Evolutionary conservation across 2,113 vertebrate species (phyloP), one percentile per base, ranked within the genome.

Genomic region (Myanophis thanlyinensis): DNA sequence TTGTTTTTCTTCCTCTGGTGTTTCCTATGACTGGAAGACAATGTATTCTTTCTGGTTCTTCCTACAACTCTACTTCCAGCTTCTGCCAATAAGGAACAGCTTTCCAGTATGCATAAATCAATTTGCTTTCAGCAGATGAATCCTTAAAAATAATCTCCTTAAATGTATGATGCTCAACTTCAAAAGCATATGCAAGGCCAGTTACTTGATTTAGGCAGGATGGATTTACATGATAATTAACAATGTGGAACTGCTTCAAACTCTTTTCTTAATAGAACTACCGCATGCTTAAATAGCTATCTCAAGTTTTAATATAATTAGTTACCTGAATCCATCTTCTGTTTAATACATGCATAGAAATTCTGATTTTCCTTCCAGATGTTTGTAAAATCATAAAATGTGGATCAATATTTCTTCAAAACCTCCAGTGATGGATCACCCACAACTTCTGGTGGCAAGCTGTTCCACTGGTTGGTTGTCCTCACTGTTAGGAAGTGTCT

Each of bases 91-190:
- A 56, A 86, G 22, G 52, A 91, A 90, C 92, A 56, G 0, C 87
- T 10, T 95, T 95, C 94, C 93, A 93, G 5, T 92, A 94, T 94
- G 93, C 44, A 49, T 80, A 59, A 53, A 59, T 94, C 94, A 92
- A 86, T 94, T 95, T 94, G 93, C 93, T 90, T 89, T 96, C 94
- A 87, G 44, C 87, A 92, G 90, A 94, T 89, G 94, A 93, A 88
- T 85, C 93, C 90, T 73, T 88, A 90, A 93, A 80, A 49, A 93
- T 95, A 93, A 89, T 86, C 47, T 95, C 89, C 80, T 87, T 93
- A 49, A 95, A 90, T 88, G 90, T 87, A 85, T 85, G 3, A 0
- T 87, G 46, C 88, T 11, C 59, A 90, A 90, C 54, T 92, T 95
- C 87, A 95, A 73, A 1, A 56, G 22, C 91, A 95, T 91, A 96